phyloP scores from a whole-genome alignment of 2,888 invertebrate genomes.

The Camptogramma bilineatum region DNA sequence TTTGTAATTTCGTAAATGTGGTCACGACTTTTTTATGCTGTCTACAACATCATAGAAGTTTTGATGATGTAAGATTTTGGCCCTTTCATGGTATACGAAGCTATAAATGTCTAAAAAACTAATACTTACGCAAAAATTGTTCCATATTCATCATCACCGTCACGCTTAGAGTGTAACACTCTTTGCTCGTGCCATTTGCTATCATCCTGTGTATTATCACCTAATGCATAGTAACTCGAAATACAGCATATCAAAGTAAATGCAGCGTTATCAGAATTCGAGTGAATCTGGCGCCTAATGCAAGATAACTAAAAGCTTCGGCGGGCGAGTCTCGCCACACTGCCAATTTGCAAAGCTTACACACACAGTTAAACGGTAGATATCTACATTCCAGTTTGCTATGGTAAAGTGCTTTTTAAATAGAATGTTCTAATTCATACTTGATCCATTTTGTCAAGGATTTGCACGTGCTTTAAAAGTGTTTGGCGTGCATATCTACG shows the following conservation, averaged over 20 bases:
- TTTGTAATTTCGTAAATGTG: no score
- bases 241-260: conserved; percentile 5
- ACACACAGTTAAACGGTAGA: not conserved
- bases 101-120: no score
- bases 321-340: conserved; percentile 3
- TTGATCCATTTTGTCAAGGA: not conserved
- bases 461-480: no score
- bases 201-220: not conserved
- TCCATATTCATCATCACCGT: no score
- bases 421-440: not conserved
- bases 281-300: conserved; percentile 22
- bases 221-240: conserved; percentile 3
- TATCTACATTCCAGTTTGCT: not conserved
- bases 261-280: conserved; percentile 11
- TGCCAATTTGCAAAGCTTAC: not conserved
- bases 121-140: no score
- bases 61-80: no score
- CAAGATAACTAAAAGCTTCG: conserved; percentile 34
- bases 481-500: no score
- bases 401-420: not conserved
- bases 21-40: no score
- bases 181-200: not conserved
- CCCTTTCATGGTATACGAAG: no score
- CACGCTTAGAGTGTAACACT: no score
- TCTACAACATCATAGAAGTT: no score